These are phyloP conservation scores for Ptilonorhynchus violaceus DNA, from an alignment of 2,113 vertebrate species.

Conservation along the genomic window DNA sequence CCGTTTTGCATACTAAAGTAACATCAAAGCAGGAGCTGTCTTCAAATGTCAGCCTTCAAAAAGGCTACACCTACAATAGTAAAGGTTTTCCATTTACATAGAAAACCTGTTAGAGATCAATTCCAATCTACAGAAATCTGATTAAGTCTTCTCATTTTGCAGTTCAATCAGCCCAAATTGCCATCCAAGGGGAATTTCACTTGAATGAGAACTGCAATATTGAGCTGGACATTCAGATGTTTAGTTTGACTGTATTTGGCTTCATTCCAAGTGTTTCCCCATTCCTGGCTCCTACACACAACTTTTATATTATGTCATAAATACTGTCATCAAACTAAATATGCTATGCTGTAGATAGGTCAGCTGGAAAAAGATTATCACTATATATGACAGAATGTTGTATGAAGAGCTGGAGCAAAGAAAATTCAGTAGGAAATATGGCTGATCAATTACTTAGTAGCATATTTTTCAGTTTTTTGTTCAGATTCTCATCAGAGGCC, in stretches of 20 bases:
- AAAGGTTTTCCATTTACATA: neutral
- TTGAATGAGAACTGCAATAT: neutral
- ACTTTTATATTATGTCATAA: constrained; percentile 33
- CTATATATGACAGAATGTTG: neutral
- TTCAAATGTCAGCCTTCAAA: neutral
- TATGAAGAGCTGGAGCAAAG: neutral
- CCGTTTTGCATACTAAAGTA: neutral
- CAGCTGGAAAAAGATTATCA: constrained; percentile 21
- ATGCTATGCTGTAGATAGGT: neutral
- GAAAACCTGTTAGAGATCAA: neutral
- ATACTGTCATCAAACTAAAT: constrained; percentile 11
- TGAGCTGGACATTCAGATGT: constrained; percentile 7
- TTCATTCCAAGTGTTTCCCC: constrained; percentile 21
- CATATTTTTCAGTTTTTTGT: neutral
- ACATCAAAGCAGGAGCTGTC: neutral
- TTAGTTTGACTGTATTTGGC: constrained; percentile 1
- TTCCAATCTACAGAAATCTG: constrained; percentile 11
- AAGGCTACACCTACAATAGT: neutral
- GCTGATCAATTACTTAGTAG: neutral
- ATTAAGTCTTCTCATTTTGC: neutral
- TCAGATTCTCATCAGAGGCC: neutral
- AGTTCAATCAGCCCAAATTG: neutral
- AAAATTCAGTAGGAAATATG: neutral
- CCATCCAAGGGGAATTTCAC: neutral
- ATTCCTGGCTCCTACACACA: neutral